Evolutionary conservation across 1,140 invertebrate species (phyloP), one percentile per base, ranked within the genome.

Genomic region (Samia ricini): DNA sequence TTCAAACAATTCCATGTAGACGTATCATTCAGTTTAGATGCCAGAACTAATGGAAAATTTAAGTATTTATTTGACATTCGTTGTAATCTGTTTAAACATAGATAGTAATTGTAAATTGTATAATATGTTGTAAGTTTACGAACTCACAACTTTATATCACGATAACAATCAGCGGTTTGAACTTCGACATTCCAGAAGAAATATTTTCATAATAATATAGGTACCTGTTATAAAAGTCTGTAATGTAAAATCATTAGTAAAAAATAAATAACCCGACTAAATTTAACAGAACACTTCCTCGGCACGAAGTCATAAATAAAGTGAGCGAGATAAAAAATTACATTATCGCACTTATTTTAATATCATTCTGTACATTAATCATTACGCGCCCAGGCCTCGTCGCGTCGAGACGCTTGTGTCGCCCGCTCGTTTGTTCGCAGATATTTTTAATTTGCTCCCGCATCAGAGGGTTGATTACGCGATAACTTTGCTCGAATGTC

Each of bases 341-440:
- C 80, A 81, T 83, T 89, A 87, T 89, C 86, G 77, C 69, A 72
- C 60, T 77, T 78, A 76, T 89, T 87, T 88, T 87, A 85, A 89
- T 87, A 87, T 81, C 76, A 64, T 65, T 71, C 36, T n/a, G n/a
- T 23, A 64, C 86, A 87, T 89, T 87, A 78, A 89, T 89, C 86
- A 89, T 89, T 59, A 62, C 69, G 57, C 19, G 57, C 33, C 20
- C 20, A 22, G 51, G 20, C 19, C 20, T 7, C 6, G 23, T 52
- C 36, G 64, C 23, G 20, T 21, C 56, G 61, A 56, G 60, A 66
- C 71, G 68, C 71, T n/a, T n/a, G n/a, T n/a, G 74, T 76, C 72
- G 72, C 64, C 61, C 66, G 22, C 63, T 71, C 74, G 33, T 73
- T 83, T 83, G 81, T 69, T 77, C 72, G 10, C 54, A 68, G 72